Base-by-base conservation (phyloP, 2,888 invertebrate genomes). In the Neoitamus cyanurus region DNA sequence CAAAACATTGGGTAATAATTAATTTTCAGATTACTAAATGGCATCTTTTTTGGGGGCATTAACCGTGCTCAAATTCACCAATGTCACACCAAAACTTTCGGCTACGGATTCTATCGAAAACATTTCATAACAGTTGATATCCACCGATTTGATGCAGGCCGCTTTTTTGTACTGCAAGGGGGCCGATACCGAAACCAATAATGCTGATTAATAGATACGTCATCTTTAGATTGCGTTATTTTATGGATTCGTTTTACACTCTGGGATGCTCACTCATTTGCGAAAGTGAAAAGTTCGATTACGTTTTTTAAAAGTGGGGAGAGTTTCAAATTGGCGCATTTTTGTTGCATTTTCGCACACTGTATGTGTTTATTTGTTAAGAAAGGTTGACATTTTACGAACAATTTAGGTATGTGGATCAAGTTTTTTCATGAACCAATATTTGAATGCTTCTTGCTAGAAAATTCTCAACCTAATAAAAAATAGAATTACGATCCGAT, bases 41-140 rank as follows among this genome's bases (percentile, higher is more conserved):
- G 58, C 58, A 58, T 58, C 25, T 58, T 58, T 58, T 58, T 58
- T 58, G 78, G 34, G 78, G 78, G 78, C 78, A 78, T 31, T 78
- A 78, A 78, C 78, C 78, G 78, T 15, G 58, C 58, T 48, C 78
- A 58, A 78, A 48, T 78, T 78, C 48, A 48, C 78, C 78, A 78
- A 78, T 78, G 78, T 78, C 78, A 78, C 78, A 78, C 30, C 20
- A 78, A 46, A 46, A 70, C 48, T 78, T 58, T 75, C 75, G 75
- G 75, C 25, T 75, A 75, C 75, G 25, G 28, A 75, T 75, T 75
- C 75, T 75, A 75, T 75, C 46, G 70, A 20, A 58, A 58, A 58
- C 31, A 80, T 84, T 84, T 84, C 84, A 72, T 80, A 84, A 84
- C 80, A 84, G 9, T 37, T 28, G 75, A 42, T 42, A 34, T 15